phyloP scores from a whole-genome alignment of 1,140 invertebrate genomes.

The Drosophila triauraria region DNA sequence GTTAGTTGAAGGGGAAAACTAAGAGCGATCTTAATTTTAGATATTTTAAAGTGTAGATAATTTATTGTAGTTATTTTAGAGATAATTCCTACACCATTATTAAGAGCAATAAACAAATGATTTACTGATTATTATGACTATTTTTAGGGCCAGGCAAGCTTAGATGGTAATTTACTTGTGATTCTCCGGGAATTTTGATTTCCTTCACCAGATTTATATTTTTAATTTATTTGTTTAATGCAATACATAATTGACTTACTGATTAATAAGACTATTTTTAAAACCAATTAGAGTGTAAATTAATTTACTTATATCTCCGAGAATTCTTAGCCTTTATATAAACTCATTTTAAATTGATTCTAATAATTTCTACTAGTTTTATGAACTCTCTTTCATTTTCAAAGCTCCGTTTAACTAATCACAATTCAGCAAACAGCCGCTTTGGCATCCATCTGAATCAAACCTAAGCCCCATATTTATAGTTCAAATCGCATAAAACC shows the following conservation, averaged over 20 bases:
- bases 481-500: constrained; percentile 41
- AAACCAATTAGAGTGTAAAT: no score
- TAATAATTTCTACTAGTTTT: neutral
- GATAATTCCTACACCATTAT: neutral
- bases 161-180: no score
- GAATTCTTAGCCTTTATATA: neutral
- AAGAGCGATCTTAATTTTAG: constrained; percentile 11
- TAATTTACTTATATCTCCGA: no score
- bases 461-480: constrained; percentile 50
- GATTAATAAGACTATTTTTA: no score
- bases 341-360: neutral
- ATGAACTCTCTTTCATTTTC: neutral
- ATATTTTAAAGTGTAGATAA: neutral
- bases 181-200: no score
- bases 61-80: neutral
- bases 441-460: constrained; percentile 47
- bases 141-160: no score
- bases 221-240: no score
- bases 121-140: neutral
- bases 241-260: no score
- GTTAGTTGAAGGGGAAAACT: neutral
- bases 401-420: neutral
- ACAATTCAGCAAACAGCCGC: constrained; percentile 1
- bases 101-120: neutral
- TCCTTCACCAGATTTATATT: no score